phyloP scores from a whole-genome alignment of 64 coral and sea anemone species.

The Trachythela sp. region DNA sequence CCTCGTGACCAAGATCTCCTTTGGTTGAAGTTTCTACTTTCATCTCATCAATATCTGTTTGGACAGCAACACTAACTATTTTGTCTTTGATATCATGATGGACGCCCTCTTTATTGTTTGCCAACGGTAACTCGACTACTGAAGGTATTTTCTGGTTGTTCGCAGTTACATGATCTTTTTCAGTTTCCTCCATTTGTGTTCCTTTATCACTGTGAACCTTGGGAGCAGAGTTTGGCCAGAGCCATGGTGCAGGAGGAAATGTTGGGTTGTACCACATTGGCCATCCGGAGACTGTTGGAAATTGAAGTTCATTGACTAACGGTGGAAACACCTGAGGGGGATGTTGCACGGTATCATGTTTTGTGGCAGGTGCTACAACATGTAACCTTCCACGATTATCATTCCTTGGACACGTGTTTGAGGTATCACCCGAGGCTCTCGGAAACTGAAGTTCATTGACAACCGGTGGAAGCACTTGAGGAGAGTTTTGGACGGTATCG shows the following conservation, averaged over 20 bases:
- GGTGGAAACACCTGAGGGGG: not conserved
- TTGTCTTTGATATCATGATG: not conserved
- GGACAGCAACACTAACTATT: not conserved
- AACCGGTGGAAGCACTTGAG: not conserved
- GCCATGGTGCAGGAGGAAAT: not conserved
- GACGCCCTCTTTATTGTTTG: not conserved
- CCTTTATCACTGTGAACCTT: not conserved
- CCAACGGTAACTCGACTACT: not conserved
- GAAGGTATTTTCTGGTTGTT: not conserved
- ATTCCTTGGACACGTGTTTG: not conserved
- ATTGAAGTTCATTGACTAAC: not conserved
- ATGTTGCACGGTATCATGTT: not conserved
- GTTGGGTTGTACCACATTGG: not conserved
- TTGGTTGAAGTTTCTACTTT: not conserved
- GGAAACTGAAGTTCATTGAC: not conserved
- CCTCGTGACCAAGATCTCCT: not conserved
- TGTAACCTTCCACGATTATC: not conserved
- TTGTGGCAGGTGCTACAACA: not conserved
- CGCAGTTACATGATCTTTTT: not conserved
- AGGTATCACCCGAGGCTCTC: not conserved
- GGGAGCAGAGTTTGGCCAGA: not conserved
- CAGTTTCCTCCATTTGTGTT: not conserved
- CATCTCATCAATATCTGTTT: not conserved
- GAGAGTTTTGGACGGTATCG: not conserved
- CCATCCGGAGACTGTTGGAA: not conserved